Evolutionary conservation across 1,140 invertebrate species (phyloP).

Genomic region (Cydia splendana): DNA sequence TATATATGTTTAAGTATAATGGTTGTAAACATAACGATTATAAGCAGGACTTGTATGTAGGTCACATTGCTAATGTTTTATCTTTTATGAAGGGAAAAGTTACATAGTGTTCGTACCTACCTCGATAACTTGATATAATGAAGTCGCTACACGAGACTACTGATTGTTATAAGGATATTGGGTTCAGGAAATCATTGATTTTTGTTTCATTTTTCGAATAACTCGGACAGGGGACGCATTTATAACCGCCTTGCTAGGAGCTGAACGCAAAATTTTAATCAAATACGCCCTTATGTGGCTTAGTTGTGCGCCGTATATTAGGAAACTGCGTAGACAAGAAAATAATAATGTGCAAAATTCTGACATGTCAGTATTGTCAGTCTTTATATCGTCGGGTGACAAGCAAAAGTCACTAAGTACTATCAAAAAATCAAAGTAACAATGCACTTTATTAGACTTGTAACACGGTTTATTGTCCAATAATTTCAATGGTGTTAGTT

Average conservation of each 20-base stretch:
- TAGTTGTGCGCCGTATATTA: neutral
- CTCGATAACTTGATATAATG: neutral
- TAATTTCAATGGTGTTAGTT: too few species aligned
- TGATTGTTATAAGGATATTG: too few species aligned
- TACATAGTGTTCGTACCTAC: neutral
- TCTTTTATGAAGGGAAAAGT: neutral
- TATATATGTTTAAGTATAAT: conserved; percentile 8
- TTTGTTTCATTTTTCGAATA: neutral
- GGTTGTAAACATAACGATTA: neutral
- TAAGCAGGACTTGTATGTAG: neutral
- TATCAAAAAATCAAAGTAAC: too few species aligned
- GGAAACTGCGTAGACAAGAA: neutral
- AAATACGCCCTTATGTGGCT: too few species aligned
- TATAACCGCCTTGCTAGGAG: neutral
- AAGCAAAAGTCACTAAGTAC: too few species aligned
- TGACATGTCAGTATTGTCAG: neutral
- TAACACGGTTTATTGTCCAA: too few species aligned
- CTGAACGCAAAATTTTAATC: too few species aligned
- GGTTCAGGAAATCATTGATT: too few species aligned
- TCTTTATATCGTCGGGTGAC: too few species aligned
- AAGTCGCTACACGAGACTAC: too few species aligned
- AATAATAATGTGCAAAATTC: neutral
- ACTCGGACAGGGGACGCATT: neutral
- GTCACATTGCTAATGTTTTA: conserved; percentile 20
- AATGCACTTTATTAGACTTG: too few species aligned